phyloP scores from a whole-genome alignment of 2,888 invertebrate genomes.

The Cataglyphis rosenhaueri region DNA sequence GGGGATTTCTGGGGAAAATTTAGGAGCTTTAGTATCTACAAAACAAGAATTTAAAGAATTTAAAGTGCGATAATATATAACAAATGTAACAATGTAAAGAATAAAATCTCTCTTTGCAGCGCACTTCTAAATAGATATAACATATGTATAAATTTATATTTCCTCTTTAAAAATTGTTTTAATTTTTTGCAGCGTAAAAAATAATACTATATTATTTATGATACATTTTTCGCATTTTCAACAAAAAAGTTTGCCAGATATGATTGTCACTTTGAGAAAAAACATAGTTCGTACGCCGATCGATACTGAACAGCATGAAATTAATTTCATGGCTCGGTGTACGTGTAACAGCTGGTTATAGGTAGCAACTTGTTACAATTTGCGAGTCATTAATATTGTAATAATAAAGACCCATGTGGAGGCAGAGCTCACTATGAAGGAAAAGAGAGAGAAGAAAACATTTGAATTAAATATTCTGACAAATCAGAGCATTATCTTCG shows the following conservation, averaged over 20 bases:
- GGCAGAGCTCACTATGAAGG: neutral
- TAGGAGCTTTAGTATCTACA: neutral
- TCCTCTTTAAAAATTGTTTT: neutral
- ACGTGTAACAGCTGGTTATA: constrained; percentile 38
- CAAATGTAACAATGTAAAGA: neutral
- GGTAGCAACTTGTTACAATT: constrained; percentile 41
- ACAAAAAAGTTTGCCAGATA: constrained; percentile 1
- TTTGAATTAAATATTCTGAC: constrained; percentile 18
- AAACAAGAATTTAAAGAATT: neutral
- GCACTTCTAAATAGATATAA: neutral
- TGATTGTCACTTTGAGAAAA: neutral
- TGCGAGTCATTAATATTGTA: constrained; percentile 56
- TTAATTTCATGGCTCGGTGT: constrained; percentile 23
- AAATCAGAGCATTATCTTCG: constrained; percentile 39
- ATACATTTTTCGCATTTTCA: neutral
- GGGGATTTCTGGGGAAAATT: constrained; percentile 8
- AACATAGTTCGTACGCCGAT: neutral
- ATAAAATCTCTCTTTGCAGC: neutral
- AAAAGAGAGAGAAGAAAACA: neutral
- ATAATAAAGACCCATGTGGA: constrained; percentile 21
- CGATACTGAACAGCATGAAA: constrained; percentile 31
- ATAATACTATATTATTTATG: neutral
- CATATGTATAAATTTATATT: neutral
- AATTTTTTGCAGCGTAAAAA: neutral
- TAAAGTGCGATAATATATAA: neutral